Evolutionary conservation across 2,888 invertebrate species (phyloP).

Genomic region (Perdita meconis): DNA sequence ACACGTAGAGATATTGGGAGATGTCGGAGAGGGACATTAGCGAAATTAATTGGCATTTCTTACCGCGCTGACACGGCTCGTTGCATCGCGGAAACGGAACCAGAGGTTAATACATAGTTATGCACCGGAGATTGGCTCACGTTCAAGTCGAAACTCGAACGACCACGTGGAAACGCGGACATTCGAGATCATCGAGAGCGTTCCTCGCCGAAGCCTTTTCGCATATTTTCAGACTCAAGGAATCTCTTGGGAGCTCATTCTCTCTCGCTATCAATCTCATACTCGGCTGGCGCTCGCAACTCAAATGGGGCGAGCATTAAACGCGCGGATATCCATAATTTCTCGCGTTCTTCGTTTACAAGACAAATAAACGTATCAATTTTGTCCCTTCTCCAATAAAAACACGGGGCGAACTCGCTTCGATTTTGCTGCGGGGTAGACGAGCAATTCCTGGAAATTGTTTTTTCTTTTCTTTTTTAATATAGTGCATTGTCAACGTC

Average conservation of each 20-base stretch:
- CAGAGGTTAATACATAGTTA: constrained; percentile 56
- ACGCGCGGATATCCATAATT: not conserved
- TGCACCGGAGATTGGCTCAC: constrained; percentile 58
- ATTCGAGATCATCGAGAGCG: constrained; percentile 45
- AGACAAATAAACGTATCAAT: constrained; percentile 1
- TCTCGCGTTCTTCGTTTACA: not conserved
- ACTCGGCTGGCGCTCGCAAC: not conserved
- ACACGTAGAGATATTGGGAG: constrained; percentile 3
- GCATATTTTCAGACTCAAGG: not conserved
- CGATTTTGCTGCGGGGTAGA: no score
- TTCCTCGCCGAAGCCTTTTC: constrained; percentile 3
- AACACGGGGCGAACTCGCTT: not conserved
- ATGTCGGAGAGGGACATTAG: constrained; percentile 44
- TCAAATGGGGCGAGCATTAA: not conserved
- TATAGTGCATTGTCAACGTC: no score
- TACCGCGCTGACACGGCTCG: constrained; percentile 36
- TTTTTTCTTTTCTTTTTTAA: no score
- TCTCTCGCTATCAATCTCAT: not conserved
- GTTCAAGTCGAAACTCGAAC: constrained; percentile 65
- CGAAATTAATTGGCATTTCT: constrained; percentile 59
- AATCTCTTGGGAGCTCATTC: not conserved
- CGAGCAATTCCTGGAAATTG: no score
- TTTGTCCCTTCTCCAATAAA: not conserved
- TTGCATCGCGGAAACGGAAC: constrained; percentile 49
- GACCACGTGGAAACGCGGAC: constrained; percentile 37